A percentile compares a stretch with the other conserved stretches of the same genome.
phyloP scores from a whole-genome alignment of 2,113 vertebrate species.

The Polyodon spathula region DNA sequence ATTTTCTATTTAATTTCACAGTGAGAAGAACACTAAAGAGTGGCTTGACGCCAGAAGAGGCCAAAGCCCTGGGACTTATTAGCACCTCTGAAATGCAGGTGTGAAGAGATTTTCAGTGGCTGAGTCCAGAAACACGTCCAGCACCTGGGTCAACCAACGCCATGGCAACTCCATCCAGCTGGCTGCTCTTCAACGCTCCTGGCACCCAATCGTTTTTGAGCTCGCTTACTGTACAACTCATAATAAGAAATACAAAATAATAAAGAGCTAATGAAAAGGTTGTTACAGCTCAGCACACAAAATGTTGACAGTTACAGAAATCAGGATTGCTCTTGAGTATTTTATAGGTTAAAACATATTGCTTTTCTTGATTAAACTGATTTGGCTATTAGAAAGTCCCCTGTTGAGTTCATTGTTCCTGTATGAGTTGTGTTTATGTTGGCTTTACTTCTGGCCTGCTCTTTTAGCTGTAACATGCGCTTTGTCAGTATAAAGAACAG shows the following conservation, averaged over 20 bases:
- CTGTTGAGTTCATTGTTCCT: conserved; percentile 27
- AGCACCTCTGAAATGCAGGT: conserved; percentile 85
- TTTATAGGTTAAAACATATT: conserved; percentile 16
- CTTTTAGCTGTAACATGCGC: conserved; percentile 36
- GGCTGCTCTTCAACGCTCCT: conserved; percentile 39
- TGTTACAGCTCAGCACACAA: conserved; percentile 17
- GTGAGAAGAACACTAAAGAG: conserved; percentile 91
- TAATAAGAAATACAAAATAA: conserved; percentile 2
- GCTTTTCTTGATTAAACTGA: conserved; percentile 23
- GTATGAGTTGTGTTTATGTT: conserved; percentile 36
- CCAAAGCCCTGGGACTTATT: conserved; percentile 81
- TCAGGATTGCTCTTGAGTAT: conserved; percentile 14
- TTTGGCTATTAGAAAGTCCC: conserved; percentile 14
- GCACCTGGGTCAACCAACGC: conserved; percentile 26
- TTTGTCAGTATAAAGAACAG: conserved; percentile 36
- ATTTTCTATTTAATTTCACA: conserved; percentile 31
- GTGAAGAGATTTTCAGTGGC: conserved; percentile 47
- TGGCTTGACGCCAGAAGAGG: conserved; percentile 86
- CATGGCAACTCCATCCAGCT: conserved; percentile 27
- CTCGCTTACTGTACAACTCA: conserved; percentile 6
- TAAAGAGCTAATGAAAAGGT: conserved; percentile 24
- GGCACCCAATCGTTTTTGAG: conserved; percentile 17
- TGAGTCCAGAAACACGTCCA: conserved; percentile 16
- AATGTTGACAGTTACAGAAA: conserved; percentile 18
- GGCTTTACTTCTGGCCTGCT: conserved; percentile 21